Evolutionary conservation across 2,113 vertebrate genomes (phyloP), one percentile per base, ranked within the genome.

Genomic region (Vulpes ferrilata): DNA sequence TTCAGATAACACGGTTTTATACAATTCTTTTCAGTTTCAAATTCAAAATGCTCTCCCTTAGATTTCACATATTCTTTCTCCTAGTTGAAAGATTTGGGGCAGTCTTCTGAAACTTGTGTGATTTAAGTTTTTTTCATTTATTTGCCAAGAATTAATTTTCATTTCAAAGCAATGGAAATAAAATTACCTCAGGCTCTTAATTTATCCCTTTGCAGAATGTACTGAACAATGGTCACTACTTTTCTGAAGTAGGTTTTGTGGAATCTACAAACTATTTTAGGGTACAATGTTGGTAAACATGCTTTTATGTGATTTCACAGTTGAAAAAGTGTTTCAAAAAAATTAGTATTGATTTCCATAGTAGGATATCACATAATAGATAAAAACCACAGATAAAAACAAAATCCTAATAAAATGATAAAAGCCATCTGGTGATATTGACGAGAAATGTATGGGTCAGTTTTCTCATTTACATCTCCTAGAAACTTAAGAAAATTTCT

Each of bases 131-230:
- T 69, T 79, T 82, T 87, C 11, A 73, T 35, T 76, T 88, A 88
- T 84, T 95, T 87, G 74, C 51, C 69, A 78, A 78, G 19, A 67
- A 73, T 64, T 67, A 17, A 55, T 60, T 85, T 95, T n/a, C n/a
- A 93, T 88, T 78, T 92, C 64, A 85, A 97, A 88, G 48, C 38
- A 88, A 13, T 88, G 57, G 76, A 96, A 97, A 88, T 93, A 85
- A 82, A 48, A n/a, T 95, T 60, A 74, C 32, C 64, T 90, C 51
- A 80, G 55, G 25, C 51, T 93, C 43, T 82, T 64, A 51, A 51
- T 71, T 79, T 80, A 25, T 89, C 20, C 65, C 69, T 81, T 92
- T 87, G 16, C 2, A 65, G 55, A 81, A 74, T 78, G 65, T 57
- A 51, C 65, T 86, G 32, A 74, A 55, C 43, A 87, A 71, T 10